A percentile compares a stretch with the other conserved stretches of the same genome.
Evolutionary conservation across 2,888 invertebrate species (phyloP).

Genomic region (Petrophora chlorosata): DNA sequence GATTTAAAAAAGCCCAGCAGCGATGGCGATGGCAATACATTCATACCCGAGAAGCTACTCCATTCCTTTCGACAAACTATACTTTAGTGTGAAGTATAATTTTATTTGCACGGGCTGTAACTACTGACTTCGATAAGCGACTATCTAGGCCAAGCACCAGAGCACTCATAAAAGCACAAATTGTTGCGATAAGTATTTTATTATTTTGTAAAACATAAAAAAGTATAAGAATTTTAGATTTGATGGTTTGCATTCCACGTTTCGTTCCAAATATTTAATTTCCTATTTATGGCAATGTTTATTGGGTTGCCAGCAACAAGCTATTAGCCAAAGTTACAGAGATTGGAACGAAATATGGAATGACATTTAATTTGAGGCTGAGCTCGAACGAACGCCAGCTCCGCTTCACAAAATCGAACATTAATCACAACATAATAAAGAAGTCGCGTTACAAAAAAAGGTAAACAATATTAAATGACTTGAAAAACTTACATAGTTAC

Average conservation of each 20-base stretch:
- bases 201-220: constrained; percentile 18
- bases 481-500: constrained; percentile 56
- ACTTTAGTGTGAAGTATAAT: constrained; percentile 11
- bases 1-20: too few species aligned
- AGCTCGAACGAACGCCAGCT: constrained; percentile 19
- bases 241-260: constrained; percentile 2
- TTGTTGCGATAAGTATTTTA: constrained; percentile 9
- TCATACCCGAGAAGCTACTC: not conserved
- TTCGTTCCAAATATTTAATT: constrained; percentile 25
- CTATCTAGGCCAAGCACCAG: constrained; percentile 30
- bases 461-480: constrained; percentile 58
- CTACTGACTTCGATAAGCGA: constrained; percentile 20
- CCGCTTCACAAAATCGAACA: constrained; percentile 43
- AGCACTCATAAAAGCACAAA: constrained; percentile 23
- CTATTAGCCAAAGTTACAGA: not conserved
- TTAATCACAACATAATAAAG: constrained; percentile 68
- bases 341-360: constrained; percentile 10
- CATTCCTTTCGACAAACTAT: constrained; percentile 11
- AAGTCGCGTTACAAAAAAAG: constrained; percentile 60
- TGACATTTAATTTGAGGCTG: constrained; percentile 13
- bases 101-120: constrained; percentile 9
- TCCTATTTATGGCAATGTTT: constrained; percentile 6
- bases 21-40: constrained; percentile 5
- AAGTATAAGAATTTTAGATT: constrained; percentile 18
- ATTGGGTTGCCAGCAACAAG: constrained; percentile 12